Evolutionary conservation across 2,797 vertebrate species (phyloP), one percentile per base, ranked within the genome.

Genomic region (Pseudomugil gertrudae): DNA sequence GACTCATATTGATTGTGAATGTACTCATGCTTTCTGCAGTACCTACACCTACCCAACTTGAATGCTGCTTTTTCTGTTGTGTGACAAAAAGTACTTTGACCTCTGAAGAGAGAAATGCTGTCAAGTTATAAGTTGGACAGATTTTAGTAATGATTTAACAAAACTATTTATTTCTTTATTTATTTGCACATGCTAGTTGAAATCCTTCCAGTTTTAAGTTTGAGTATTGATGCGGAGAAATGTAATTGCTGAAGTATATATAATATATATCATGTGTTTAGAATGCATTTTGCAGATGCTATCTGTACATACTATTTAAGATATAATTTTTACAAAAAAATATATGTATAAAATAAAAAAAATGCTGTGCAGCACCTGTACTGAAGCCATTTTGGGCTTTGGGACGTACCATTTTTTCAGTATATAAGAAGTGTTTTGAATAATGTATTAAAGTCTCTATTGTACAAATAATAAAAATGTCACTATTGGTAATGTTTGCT

Each of bases 401-500:
- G 95, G 90, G 94, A 95, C 72, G 89, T 95, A 96, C 95, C 94
- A 94, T 98, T 98, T 99, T 91, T 99, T 97, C 97, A 97, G 95
- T 98, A 98, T 98, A 96, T 97, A 96, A 96, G 94, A 96, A 92
- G 95, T 98, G 97, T 99, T 99, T 99, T 98, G 95, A 97, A 99
- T 97, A 99, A 98, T 95, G 96, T 98, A 95, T 90, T 92, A 94
- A 95, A 95, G 94, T 95, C 92, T 94, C 92, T 94, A 95, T 95
- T 95, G 94, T 95, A 95, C 91, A 95, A 95, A 95, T 93, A 94
- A 95, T 95, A 93, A 96, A 94, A 96, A 96, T 95, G 96, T 99
- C 95, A 97, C 95, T 96, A 97, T 96, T 98, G 96, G 96, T 98
- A 93, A 71, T 80, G 69, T 79, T 83, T 79, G 76, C 67, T 94